Conservation (phyloP, 2,113 vertebrate species). For the Pterophyllum scalare region DNA sequence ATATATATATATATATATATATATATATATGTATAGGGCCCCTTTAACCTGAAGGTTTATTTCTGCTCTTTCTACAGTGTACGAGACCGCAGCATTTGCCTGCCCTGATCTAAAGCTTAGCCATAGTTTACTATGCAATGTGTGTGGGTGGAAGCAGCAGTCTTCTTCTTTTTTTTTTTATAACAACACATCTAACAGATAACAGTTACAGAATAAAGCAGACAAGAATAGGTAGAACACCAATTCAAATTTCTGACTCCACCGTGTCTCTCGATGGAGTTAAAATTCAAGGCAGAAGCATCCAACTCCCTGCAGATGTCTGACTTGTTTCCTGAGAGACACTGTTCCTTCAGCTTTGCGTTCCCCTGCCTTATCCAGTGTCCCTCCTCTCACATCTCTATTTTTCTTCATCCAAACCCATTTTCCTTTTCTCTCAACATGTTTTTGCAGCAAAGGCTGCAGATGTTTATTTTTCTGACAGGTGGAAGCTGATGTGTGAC, state of each 20-base stretch:
- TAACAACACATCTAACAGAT: slow-evolving; percentile 16
- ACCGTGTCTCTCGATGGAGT: slow-evolving; percentile 15
- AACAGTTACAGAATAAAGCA: slow-evolving; percentile 24
- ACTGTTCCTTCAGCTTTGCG: slow-evolving; percentile 26
- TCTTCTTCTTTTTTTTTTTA: not conserved
- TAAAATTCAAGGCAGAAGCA: slow-evolving; percentile 43
- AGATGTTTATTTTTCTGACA: slow-evolving; percentile 67
- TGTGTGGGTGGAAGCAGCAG: slow-evolving; percentile 54
- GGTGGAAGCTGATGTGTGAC: slow-evolving; percentile 55
- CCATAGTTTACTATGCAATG: slow-evolving; percentile 46
- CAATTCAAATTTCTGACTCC: slow-evolving; percentile 32
- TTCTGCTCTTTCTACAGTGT: slow-evolving; percentile 3
- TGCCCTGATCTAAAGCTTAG: slow-evolving; percentile 36
- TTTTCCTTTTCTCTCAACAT: slow-evolving; percentile 55
- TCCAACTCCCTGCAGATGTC: slow-evolving; percentile 33
- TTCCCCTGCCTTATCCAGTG: slow-evolving; percentile 26
- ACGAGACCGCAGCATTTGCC: slow-evolving; percentile 31
- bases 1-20: too few relatives aligned
- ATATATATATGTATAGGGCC: not conserved
- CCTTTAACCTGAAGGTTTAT: not conserved
- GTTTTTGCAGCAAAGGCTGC: slow-evolving; percentile 54
- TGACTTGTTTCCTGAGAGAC: slow-evolving; percentile 36
- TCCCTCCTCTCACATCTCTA: slow-evolving; percentile 45
- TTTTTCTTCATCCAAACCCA: slow-evolving; percentile 32
- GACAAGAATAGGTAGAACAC: slow-evolving; percentile 14